Conservation (phyloP, 2,113 vertebrate species). For the Glareola pratincola region DNA sequence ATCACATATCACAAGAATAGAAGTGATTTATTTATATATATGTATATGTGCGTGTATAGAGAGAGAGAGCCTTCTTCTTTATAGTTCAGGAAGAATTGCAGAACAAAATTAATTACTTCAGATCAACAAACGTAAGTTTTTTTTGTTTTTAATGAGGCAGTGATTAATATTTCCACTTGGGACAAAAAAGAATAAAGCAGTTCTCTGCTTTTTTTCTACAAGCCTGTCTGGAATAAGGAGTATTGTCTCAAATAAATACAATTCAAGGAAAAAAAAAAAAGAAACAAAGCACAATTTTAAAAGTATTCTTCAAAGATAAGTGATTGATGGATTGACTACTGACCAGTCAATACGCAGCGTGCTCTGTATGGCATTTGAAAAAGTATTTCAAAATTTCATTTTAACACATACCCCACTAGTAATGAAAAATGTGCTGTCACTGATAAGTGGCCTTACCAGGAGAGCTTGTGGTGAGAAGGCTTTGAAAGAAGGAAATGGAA, state of each 20-base stretch:
- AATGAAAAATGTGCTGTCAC: constrained; percentile 58
- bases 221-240: neutral
- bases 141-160: neutral
- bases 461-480: constrained; percentile 30
- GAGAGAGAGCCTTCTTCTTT: neutral
- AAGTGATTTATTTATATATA: neutral
- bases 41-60: neutral
- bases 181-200: neutral
- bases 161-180: neutral
- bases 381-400: constrained; percentile 30
- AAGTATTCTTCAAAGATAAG: neutral
- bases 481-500: constrained; percentile 64
- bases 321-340: neutral
- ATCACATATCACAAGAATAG: neutral
- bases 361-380: neutral
- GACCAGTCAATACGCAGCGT: fast-evolving
- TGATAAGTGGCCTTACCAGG: constrained; percentile 55
- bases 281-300: neutral
- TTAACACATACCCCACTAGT: neutral
- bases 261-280: neutral
- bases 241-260: neutral
- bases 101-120: neutral
- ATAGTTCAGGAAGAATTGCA: neutral
- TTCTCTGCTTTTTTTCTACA: neutral
- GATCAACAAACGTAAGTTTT: neutral